Conservation (phyloP, 2,888 invertebrate genomes). For the Nomada hirtipes region DNA sequence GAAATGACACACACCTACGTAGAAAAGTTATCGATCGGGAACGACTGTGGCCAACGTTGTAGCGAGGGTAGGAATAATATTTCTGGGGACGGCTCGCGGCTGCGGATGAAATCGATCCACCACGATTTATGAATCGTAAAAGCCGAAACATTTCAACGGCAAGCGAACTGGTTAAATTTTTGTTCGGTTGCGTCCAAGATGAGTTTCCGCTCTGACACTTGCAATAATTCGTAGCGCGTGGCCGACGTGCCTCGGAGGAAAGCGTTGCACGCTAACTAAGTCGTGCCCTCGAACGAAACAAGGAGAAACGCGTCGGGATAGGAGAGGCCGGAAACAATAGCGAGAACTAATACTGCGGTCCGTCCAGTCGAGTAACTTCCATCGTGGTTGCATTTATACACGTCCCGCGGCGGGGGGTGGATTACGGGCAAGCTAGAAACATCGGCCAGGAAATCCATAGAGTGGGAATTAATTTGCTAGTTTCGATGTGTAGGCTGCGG, state of each 20-base stretch:
- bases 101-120: not conserved
- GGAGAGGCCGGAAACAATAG: slow-evolving; percentile 52
- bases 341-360: slow-evolving; percentile 63
- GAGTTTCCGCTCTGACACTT: not conserved
- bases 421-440: slow-evolving; percentile 65
- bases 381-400: slow-evolving; percentile 38
- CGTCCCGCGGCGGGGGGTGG: slow-evolving; percentile 22
- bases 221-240: slow-evolving; percentile 16
- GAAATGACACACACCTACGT: slow-evolving; percentile 1
- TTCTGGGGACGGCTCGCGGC: not conserved
- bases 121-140: slow-evolving; percentile 11
- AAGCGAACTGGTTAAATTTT: too few relatives aligned
- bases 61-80: slow-evolving; percentile 3
- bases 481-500: slow-evolving; percentile 7
- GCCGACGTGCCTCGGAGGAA: slow-evolving; percentile 15
- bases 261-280: slow-evolving; percentile 2
- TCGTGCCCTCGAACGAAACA: not conserved
- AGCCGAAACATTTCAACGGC: not conserved
- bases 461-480: slow-evolving; percentile 50
- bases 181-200: not conserved
- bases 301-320: slow-evolving; percentile 20
- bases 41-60: not conserved
- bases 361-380: slow-evolving; percentile 57
- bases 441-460: slow-evolving; percentile 33
- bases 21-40: slow-evolving; percentile 28